phyloP scores from a whole-genome alignment of 2,113 vertebrate species.

The Elaphurus davidianus region DNA sequence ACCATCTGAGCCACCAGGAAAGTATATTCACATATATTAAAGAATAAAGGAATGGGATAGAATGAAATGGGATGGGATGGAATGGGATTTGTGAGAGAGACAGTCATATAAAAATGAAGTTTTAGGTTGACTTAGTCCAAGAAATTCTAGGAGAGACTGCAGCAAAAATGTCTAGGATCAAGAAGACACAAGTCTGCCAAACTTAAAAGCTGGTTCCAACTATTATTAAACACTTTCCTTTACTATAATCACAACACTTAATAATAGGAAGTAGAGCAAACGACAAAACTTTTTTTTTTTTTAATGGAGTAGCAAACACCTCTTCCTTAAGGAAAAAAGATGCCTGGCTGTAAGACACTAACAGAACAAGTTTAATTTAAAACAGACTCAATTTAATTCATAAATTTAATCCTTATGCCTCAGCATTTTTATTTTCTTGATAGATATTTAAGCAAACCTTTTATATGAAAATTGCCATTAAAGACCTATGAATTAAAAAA shows the following conservation, averaged over 20 bases:
- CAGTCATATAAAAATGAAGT: neutral
- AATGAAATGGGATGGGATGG: neutral
- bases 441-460: neutral
- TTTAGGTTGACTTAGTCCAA: neutral
- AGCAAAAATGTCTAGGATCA: neutral
- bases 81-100: neutral
- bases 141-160: neutral
- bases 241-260: neutral
- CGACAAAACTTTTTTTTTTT: neutral
- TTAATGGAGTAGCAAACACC: neutral
- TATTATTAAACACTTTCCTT: neutral
- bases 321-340: neutral
- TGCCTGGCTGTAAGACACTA: neutral
- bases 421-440: neutral
- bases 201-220: neutral
- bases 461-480: neutral
- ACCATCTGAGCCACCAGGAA: neutral
- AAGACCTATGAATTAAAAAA: constrained; percentile 16
- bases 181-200: neutral
- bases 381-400: neutral
- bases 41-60: neutral
- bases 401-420: neutral
- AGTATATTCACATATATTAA: neutral
- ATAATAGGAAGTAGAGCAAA: neutral
- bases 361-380: neutral